Evolutionary conservation across 1,140 invertebrate species (phyloP).

Genomic region (Heliconius congener): DNA sequence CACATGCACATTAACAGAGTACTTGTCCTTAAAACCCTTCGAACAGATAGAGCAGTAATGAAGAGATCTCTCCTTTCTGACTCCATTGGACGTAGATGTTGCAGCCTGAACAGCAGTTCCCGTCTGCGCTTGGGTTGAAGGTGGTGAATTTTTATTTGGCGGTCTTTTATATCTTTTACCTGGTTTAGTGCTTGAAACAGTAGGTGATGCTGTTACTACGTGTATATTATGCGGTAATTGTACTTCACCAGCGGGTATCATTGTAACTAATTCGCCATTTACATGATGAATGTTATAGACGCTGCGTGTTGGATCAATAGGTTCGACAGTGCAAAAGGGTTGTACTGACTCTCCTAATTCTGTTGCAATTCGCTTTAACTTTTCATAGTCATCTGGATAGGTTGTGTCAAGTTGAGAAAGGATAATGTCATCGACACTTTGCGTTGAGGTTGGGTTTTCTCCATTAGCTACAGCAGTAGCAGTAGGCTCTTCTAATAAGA

Average conservation of each 20-base stretch:
- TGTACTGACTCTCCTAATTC: conserved; percentile 87
- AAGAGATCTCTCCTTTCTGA: conserved; percentile 90
- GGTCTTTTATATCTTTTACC: conserved; percentile 80
- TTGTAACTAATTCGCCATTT: conserved; percentile 76
- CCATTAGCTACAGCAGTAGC: conserved; percentile 69
- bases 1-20: conserved; percentile 95
- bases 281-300: conserved; percentile 81
- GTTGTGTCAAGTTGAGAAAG: conserved; percentile 86
- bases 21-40: conserved; percentile 96
- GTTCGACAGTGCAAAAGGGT: conserved; percentile 86
- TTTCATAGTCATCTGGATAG: conserved; percentile 88
- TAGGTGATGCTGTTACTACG: conserved; percentile 73
- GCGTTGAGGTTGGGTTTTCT: conserved; percentile 84
- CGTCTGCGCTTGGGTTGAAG: conserved; percentile 60
- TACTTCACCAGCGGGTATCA: conserved; percentile 74
- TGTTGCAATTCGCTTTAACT: conserved; percentile 87
- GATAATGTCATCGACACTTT: conserved; percentile 87
- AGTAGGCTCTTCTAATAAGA: conserved; percentile 74
- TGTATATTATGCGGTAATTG: conserved; percentile 79
- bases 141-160: conserved; percentile 70
- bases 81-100: conserved; percentile 82
- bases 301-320: conserved; percentile 75
- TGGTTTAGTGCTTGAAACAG: conserved; percentile 81
- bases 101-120: conserved; percentile 72
- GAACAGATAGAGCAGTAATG: conserved; percentile 96